Evolutionary conservation across 1,140 invertebrate genomes (phyloP), one percentile per base, ranked within the genome.

Genomic region (Drosophila tristis): DNA sequence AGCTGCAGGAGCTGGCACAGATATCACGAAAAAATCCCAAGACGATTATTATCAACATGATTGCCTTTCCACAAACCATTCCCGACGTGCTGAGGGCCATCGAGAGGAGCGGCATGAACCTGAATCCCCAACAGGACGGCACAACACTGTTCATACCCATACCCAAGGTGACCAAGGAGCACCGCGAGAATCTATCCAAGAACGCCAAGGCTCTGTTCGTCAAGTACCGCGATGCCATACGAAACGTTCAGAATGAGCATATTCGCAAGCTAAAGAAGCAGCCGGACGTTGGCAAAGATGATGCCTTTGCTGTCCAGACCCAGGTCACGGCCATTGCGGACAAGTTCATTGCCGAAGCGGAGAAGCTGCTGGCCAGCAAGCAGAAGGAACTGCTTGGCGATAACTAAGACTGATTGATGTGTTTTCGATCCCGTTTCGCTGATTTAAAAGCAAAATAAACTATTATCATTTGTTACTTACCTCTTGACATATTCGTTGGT

Each of bases 111-210:
- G 97, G 97, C 51, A 95, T 99, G 93, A 98, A 98, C 92, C 93
- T 99, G 26, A 98, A 97, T 94, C 98, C 98, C 0, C 98, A 99
- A 91, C 97, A 98, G 92, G 98, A 99, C 91, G 97, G 97, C 35
- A 98, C 96, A 13, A 97, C 95, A 2, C 91, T 99, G 47, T 98
- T 95, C 93, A 93, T 99, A 57, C 96, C 96, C 35, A 94, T 98
- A 74, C 97, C 98, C 9, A 98, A 98, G 92, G 95, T 99, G 0
- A 98, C 98, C 4, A 97, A 96, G 90, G 98, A 99, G 92, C 96
- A 98, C 90, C 93, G 98, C 80, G 97, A 98, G 93, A 94, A 93
- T 48, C 93, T 99, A 47, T 94, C 96, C 0, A 98, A 98, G 93
- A 97, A 95, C 93, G 97, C 97, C 0, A 98, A 98, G 93, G 91